phyloP scores from a whole-genome alignment of 2,797 vertebrate species.

The Sebastes nivosus region DNA sequence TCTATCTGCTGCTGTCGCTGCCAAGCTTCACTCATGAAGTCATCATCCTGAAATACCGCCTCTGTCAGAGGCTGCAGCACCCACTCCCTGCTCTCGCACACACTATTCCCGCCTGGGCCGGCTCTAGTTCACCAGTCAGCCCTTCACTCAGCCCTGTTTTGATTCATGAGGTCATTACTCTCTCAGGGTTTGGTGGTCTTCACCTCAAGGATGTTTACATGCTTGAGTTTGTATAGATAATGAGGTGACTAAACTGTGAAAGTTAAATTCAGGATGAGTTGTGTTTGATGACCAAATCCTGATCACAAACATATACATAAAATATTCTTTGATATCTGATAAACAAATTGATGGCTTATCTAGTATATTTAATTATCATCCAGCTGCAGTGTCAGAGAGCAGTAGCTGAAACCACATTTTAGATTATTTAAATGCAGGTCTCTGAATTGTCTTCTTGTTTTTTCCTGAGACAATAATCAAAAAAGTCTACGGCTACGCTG shows the following conservation, averaged over 20 bases:
- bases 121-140: constrained; percentile 21
- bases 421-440: background rate
- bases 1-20: constrained; percentile 54
- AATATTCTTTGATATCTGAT: background rate
- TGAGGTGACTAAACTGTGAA: constrained; percentile 19
- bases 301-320: background rate
- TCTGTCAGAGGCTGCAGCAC: constrained; percentile 42
- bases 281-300: background rate
- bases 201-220: constrained; percentile 25
- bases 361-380: background rate
- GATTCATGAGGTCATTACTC: constrained; percentile 63
- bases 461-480: background rate
- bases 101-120: constrained; percentile 14
- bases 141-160: constrained; percentile 30
- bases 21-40: constrained; percentile 68
- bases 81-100: constrained; percentile 38
- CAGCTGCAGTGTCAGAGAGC: constrained; percentile 5
- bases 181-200: constrained; percentile 12
- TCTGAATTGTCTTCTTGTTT: background rate
- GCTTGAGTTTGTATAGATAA: constrained; percentile 10
- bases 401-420: background rate
- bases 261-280: background rate
- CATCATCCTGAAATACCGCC: constrained; percentile 66
- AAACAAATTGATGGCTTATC: background rate
- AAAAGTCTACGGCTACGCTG: background rate